A percentile compares a stretch with the other conserved stretches of the same genome.
phyloP scores from a whole-genome alignment of 2,113 vertebrate species.

The Pelecanus crispus region DNA sequence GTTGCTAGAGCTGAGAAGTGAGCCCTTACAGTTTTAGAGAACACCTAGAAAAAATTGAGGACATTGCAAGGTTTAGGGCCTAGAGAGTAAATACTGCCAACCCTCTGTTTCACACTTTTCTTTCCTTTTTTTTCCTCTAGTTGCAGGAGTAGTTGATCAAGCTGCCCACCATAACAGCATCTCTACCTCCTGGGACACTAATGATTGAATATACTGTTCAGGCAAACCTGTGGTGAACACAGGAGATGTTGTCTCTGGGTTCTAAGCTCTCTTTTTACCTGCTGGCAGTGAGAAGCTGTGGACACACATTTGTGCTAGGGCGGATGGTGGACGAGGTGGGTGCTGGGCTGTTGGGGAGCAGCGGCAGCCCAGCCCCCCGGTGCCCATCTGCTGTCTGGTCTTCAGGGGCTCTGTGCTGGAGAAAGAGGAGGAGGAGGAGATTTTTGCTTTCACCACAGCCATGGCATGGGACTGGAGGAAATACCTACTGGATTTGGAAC shows the following conservation, averaged over 20 bases:
- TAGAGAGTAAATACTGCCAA: not conserved
- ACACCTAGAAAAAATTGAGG: not conserved
- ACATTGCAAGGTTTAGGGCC: not conserved
- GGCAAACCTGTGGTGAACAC: not conserved
- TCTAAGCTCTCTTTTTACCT: not conserved
- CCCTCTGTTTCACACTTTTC: not conserved
- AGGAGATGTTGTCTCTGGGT: not conserved
- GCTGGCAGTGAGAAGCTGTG: not conserved
- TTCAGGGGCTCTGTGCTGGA: not conserved
- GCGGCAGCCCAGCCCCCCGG: not conserved
- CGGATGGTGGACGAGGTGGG: not conserved
- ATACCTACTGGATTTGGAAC: not conserved
- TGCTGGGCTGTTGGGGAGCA: not conserved
- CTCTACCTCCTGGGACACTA: not conserved
- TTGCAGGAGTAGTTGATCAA: not conserved
- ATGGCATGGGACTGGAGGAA: not conserved
- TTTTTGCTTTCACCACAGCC: not conserved
- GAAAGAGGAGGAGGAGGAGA: not conserved
- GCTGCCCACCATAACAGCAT: not conserved
- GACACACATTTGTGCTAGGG: not conserved
- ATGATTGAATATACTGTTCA: not conserved
- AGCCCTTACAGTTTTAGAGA: not conserved
- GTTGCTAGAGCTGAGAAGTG: not conserved
- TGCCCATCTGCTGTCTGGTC: not conserved
- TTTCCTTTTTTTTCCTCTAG: not conserved